Evolutionary conservation across 92 coral and sea anemone genomes (phyloP), one percentile per base, ranked within the genome.

Genomic region (Parazoanthus swiftii): DNA sequence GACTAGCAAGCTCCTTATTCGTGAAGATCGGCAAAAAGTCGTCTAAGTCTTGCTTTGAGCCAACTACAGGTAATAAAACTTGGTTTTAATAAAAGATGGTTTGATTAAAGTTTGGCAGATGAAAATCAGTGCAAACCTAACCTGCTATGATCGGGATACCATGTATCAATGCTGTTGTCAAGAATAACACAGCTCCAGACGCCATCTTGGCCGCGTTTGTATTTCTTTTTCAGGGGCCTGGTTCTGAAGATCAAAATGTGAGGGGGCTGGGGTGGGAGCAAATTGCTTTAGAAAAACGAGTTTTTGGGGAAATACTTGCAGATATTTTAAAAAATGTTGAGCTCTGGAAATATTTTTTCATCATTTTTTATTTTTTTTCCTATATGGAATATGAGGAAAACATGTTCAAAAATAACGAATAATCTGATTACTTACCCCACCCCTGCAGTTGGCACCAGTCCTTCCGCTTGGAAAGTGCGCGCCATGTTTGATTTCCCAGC

Each of bases 1-100:
- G 92, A 72, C 75, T 84, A 58, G 94, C 89, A 15, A 94, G 91
- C 10, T 85, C 90, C 6, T 86, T 83, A 73, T 79, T 58, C 21
- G 95, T 81, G 59, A 91, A 58, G 36, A 83, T 73, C 36, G 83
- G 74, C 39, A 93, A 77, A 70, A 65, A n/a, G 13, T 82, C 73
- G 76, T 50, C 76, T 54, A 76, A 68, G 10, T 35, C 85, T 39
- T 86, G 77, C 68, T 84, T 71, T 46, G 70, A 44, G 46, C 44
- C 36, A 51, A 68, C 87, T 84, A 26, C 9, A 33, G 26, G 77
- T 36, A 33, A 84, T 6, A 43, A 84, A 26, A 35, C 14, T 84
- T 73, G 7, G 5, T 15, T 26, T 11, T 21, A 26, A 37, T 44
- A 29, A 33, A 71, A 26, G 8, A 16, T 8, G 25, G 39, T 3